Base-by-base conservation (phyloP, 2,888 invertebrate genomes). In the Diarsia rubi region DNA sequence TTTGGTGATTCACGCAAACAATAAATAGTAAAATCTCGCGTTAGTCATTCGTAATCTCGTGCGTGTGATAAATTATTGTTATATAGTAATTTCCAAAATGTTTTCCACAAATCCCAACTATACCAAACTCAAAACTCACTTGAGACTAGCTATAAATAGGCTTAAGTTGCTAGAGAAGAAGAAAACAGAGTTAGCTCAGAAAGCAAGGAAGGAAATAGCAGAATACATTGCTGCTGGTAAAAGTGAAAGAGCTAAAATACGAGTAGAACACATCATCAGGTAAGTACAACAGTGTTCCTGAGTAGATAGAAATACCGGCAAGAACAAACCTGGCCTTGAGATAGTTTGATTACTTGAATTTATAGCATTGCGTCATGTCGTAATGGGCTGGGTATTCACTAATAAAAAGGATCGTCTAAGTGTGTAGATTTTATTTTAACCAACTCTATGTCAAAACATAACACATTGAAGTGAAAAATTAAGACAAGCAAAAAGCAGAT, bases 251-350 rank as follows among this genome's bases (percentile, higher is more conserved):
- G 99, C 99, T 0, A 98, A 99, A 93, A 99, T 99, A 83, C 97
- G 99, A 44, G 99, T 99, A 16, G 99, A 99, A 95, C 99, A 99
- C 90, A 99, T 99, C 75, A 99, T 99, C 75, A 97, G 98, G 98
- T 97, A 92, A 89, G 89, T 82, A 69, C n/a, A 24, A 8, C 8
- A 19, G 3, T 16, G 27, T n/a, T 59, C 16, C 49, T 16, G 27
- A 42, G n/a, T 44, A n/a, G 47, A 59, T 14, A 21, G 24, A 52
- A 59, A 66, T 72, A 21, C 19, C 3, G 45, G n/a, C 64, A 73
- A 45, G 78, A 85, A 72, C 66, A 82, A 49, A 72, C 14, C 9
- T 60, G 45, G 44, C 83, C 86, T 83, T 85, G 79, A 62, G 24
- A 57, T 31, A 52, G 11, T 69, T 67, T 82, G 42, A 78, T 86